Evolutionary conservation across 2,888 invertebrate genomes (phyloP).

Genomic region (Habrosyne pyritoides): DNA sequence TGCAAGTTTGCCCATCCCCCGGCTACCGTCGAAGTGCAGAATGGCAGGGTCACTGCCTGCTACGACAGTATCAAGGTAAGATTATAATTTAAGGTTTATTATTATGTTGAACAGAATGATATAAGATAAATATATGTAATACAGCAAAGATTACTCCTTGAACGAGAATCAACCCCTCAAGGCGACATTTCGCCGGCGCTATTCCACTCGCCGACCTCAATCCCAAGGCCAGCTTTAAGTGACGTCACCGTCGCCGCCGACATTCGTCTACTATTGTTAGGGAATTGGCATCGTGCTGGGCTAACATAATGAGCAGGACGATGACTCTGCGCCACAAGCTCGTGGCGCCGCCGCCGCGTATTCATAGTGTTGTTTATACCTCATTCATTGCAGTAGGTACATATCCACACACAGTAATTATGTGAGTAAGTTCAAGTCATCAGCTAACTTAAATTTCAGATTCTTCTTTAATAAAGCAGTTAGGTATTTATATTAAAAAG

Average conservation of each 20-base stretch:
- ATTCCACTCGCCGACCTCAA: constrained; percentile 76
- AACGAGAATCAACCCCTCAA: constrained; percentile 62
- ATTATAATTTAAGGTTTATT: constrained; percentile 20
- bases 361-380: constrained; percentile 13
- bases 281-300: constrained; percentile 66
- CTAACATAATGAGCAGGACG: constrained; percentile 64
- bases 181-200: constrained; percentile 72
- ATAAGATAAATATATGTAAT: constrained; percentile 17
- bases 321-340: constrained; percentile 54
- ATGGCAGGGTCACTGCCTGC: constrained; percentile 99
- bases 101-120: too few relatives aligned
- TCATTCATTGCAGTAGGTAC: background rate
- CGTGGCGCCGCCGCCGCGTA: constrained; percentile 9
- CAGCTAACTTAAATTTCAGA: constrained; percentile 16
- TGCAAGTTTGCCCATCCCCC: constrained; percentile 99
- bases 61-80: constrained; percentile 99
- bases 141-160: constrained; percentile 53
- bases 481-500: too few relatives aligned
- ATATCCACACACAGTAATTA: background rate
- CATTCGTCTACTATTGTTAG: constrained; percentile 68
- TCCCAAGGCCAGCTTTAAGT: constrained; percentile 74
- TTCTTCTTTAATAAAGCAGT: constrained; percentile 9
- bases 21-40: constrained; percentile 99
- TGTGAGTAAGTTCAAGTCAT: too few relatives aligned
- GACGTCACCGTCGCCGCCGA: constrained; percentile 71